phyloP scores from a whole-genome alignment of 2,113 vertebrate species.

The Lasiurus borealis region DNA sequence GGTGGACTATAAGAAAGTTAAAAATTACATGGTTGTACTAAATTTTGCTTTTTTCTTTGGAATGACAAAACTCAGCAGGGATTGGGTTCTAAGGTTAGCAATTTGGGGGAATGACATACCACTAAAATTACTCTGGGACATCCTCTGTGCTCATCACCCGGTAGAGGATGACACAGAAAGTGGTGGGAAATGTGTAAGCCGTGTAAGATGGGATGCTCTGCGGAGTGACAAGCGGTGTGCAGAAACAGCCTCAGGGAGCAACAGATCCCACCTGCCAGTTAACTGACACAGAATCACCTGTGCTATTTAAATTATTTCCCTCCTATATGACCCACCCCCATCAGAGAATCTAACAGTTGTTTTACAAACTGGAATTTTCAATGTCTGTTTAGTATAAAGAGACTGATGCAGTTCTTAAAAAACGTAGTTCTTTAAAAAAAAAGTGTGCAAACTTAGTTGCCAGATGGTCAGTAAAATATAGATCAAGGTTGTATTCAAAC shows the following conservation, averaged over 20 bases:
- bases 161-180: neutral
- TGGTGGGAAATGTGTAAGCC: neutral
- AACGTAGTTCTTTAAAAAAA: neutral
- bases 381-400: neutral
- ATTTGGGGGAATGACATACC: neutral
- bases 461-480: neutral
- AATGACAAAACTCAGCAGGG: neutral
- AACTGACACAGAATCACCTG: neutral
- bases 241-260: neutral
- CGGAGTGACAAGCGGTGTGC: neutral
- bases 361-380: neutral
- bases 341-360: neutral
- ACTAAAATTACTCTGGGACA: neutral
- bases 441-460: neutral
- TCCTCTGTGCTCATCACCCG: neutral
- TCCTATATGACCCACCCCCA: fast-evolving
- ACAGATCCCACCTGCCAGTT: neutral
- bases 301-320: neutral
- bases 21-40: neutral
- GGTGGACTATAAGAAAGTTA: neutral
- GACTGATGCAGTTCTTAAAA: neutral
- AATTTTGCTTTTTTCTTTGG: neutral
- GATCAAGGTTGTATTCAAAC: neutral
- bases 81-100: neutral
- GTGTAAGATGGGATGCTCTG: neutral